Evolutionary conservation across 2,797 vertebrate species (phyloP), one percentile per base, ranked within the genome.

Genomic region (Eurystomus glaucurus): DNA sequence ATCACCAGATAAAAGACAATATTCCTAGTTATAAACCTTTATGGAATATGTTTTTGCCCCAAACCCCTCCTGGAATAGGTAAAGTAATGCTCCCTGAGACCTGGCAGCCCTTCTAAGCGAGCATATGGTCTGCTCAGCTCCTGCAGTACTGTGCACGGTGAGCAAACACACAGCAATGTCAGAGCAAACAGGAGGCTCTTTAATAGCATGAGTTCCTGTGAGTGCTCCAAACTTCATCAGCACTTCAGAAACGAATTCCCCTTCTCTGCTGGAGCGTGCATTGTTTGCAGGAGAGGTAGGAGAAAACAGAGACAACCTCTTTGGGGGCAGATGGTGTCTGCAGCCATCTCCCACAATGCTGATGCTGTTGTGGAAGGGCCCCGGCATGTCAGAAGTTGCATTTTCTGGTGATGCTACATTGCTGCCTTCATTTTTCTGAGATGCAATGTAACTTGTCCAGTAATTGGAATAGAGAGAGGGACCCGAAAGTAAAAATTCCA

Each of bases 101-200:
- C 95, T 97, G 95, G 74, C 86, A 76, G 71, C n/a, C 77, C 77
- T 88, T 92, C 75, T 50, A 8, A 72, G 61, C 37, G 95, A 78
- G 83, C 92, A 87, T 75, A 89, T 52, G 22, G 93, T 52, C 66
- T 94, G 66, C 90, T 80, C 26, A 75, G 79, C 71, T 91, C 83
- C 85, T 22, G 4, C 74, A 80, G 85, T 28, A 46, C 80, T 18
- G 28, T 77, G 62, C 29, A 15, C 0, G 4, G 88, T 64, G 80
- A 93, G 81, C 17, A 89, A 97, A 86, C 85, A 72, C 9, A 1
- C 50, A 3, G 48, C 35, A 77, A 60, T 48, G 57, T 80, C 75
- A 79, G 88, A 70, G 64, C 69, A 78, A 92, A 80, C 9, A 48
- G 90, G 46, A 81, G 80, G 43, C 50, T 85, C 69, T 43, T 69